These are phyloP conservation scores for Enteromius unitaeniatus DNA, from an alignment of 2,797 vertebrate species.

Conservation along the genomic window DNA sequence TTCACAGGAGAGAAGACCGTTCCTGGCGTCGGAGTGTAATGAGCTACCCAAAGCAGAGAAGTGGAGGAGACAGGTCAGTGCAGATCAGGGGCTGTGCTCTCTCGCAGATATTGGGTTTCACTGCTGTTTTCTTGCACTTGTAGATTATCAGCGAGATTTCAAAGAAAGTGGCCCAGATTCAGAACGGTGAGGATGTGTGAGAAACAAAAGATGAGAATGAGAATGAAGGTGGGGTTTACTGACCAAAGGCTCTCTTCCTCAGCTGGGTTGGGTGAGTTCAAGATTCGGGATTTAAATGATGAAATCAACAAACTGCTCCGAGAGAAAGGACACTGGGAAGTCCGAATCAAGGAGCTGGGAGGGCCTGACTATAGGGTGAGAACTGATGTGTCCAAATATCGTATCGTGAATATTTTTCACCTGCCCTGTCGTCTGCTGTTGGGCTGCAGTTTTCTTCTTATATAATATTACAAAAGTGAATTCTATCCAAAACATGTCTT, in stretches of 20 bases:
- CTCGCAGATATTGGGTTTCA: background rate
- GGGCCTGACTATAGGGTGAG: constrained; percentile 90
- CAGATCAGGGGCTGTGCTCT: too few species aligned
- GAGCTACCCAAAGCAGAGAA: constrained; percentile 97
- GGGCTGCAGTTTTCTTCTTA: too few species aligned
- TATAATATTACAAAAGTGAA: too few species aligned
- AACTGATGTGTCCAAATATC: too few species aligned
- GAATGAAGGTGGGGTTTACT: too few species aligned
- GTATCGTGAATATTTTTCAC: too few species aligned
- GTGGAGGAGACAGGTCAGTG: constrained; percentile 90
- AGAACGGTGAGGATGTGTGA: constrained; percentile 86
- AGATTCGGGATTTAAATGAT: constrained; percentile 94
- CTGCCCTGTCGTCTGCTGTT: too few species aligned
- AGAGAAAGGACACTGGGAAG: constrained; percentile 97
- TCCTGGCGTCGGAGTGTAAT: constrained; percentile 92
- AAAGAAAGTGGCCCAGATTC: constrained; percentile 97
- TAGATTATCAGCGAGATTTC: constrained; percentile 99
- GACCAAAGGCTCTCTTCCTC: background rate
- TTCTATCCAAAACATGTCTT: too few species aligned
- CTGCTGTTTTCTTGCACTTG: background rate
- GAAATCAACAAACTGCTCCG: constrained; percentile 97
- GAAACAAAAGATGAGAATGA: too few species aligned
- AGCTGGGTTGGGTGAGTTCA: constrained; percentile 98
- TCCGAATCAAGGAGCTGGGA: constrained; percentile 92
- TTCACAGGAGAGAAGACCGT: constrained; percentile 89